phyloP scores from a whole-genome alignment of 2,113 vertebrate genomes.

The Phalacrocorax brasilianus region DNA sequence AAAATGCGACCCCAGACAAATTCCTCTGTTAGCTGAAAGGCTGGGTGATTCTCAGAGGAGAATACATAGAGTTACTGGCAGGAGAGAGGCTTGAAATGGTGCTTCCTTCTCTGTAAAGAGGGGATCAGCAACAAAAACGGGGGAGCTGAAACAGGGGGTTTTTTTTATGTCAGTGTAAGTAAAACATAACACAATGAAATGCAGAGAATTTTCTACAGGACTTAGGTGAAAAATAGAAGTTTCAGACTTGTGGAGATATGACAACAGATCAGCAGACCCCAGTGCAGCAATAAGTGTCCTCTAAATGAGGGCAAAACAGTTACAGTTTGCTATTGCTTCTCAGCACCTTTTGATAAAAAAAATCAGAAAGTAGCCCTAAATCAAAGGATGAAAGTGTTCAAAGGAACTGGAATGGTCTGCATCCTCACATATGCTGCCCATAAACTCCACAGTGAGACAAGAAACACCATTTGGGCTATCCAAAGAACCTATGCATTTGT shows the following conservation, averaged over 20 bases:
- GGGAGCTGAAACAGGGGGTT: background rate
- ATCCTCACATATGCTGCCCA: background rate
- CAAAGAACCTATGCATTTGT: background rate
- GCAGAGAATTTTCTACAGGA: background rate
- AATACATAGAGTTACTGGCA: background rate
- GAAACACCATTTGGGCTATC: background rate
- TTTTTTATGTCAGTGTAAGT: background rate
- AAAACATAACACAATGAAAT: background rate
- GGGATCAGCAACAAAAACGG: background rate
- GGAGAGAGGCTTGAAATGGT: background rate
- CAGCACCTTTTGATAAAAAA: background rate
- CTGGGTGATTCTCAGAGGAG: background rate
- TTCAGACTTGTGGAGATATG: background rate
- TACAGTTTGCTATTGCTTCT: background rate
- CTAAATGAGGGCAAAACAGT: background rate
- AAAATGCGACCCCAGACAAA: background rate
- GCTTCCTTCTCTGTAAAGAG: background rate
- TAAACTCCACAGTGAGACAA: background rate
- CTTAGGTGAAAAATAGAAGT: background rate
- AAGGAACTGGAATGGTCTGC: background rate
- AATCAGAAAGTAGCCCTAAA: background rate
- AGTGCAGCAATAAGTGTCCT: background rate
- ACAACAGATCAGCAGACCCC: background rate
- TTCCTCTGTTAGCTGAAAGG: background rate
- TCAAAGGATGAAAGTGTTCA: background rate